phyloP scores from a whole-genome alignment of 2,888 invertebrate genomes.

The Falcaria lacertinaria region DNA sequence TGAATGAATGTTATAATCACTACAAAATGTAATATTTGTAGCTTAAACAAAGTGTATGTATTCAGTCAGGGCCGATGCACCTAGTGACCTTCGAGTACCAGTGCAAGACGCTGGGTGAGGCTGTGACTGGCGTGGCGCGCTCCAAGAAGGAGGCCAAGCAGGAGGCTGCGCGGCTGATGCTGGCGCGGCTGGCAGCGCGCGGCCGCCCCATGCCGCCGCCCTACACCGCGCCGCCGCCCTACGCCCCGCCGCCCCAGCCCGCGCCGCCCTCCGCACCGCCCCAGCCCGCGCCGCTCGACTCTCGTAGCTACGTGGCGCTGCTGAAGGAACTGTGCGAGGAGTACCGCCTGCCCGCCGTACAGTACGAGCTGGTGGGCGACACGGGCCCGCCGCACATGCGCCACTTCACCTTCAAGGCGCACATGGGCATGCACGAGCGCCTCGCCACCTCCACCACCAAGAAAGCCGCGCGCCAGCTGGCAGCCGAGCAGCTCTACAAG shows the following conservation, averaged over 20 bases:
- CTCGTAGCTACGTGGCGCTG: slow-evolving; percentile 55
- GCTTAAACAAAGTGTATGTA: too few relatives aligned
- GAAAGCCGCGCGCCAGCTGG: slow-evolving; percentile 82
- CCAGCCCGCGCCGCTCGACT: slow-evolving; percentile 11
- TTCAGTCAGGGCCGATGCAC: slow-evolving; percentile 61
- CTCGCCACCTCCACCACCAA: slow-evolving; percentile 80
- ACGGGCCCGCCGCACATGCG: slow-evolving; percentile 84
- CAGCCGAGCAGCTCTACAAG: slow-evolving; percentile 68
- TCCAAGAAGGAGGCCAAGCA: slow-evolving; percentile 81
- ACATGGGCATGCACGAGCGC: slow-evolving; percentile 74
- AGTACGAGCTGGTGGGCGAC: slow-evolving; percentile 79
- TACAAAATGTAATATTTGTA: too few relatives aligned
- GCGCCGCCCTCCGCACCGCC: slow-evolving; percentile 3
- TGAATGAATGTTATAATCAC: too few relatives aligned
- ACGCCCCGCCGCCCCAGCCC: slow-evolving; percentile 2
- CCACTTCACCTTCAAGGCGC: slow-evolving; percentile 80
- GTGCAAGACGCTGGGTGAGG: slow-evolving; percentile 52
- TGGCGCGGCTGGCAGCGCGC: slow-evolving; percentile 43
- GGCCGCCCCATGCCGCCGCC: slow-evolving; percentile 4
- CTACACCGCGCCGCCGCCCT: slow-evolving; percentile 6
- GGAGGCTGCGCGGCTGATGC: slow-evolving; percentile 72
- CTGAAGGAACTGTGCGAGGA: slow-evolving; percentile 70
- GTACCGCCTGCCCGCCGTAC: slow-evolving; percentile 69
- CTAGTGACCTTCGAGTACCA: slow-evolving; percentile 64
- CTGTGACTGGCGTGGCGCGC: slow-evolving; percentile 64